A percentile compares a stretch with the other conserved stretches of the same genome.
Conservation (phyloP, 2,113 vertebrate species). For the Platanista minor region DNA sequence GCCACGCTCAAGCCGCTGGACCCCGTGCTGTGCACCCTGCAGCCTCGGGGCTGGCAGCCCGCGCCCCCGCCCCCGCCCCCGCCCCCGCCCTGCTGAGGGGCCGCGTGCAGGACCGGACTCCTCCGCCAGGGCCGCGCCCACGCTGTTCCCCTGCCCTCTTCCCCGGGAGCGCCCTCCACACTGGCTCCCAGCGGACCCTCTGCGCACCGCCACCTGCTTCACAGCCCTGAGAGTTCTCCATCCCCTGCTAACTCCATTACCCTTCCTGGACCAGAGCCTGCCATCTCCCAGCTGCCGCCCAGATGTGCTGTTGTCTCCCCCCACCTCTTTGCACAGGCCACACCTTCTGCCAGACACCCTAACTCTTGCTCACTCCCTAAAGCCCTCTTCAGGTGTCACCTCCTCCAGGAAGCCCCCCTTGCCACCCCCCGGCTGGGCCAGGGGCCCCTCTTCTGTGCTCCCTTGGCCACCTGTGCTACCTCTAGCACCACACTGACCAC, state of each 20-base stretch:
- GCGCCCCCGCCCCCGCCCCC: conserved; percentile 61
- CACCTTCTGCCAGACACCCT: not conserved
- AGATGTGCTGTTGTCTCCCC: not conserved
- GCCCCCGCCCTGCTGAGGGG: conserved; percentile 60
- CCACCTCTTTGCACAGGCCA: not conserved
- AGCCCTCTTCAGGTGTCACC: not conserved
- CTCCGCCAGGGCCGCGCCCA: not conserved
- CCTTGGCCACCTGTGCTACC: conserved; percentile 65
- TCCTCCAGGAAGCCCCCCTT: conserved; percentile 35
- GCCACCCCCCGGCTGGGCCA: conserved; percentile 21
- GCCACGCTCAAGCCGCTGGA: conserved; percentile 85
- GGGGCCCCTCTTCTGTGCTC: conserved; percentile 46
- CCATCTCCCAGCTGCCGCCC: not conserved
- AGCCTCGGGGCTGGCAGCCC: conserved; percentile 70
- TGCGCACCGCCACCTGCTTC: not conserved
- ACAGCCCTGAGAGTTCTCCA: not conserved
- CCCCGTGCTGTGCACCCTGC: conserved; percentile 87
- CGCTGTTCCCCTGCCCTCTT: not conserved
- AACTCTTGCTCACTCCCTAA: conserved; percentile 12
- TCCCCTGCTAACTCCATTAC: not conserved
- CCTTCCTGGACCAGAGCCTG: not conserved
- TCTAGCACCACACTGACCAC: conserved; percentile 72
- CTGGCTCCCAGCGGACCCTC: not conserved
- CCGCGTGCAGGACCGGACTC: not conserved
- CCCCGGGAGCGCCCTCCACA: not conserved